Evolutionary conservation across 2,113 vertebrate genomes (phyloP).

Genomic region (zebrafish (Danio rerio)): DNA sequence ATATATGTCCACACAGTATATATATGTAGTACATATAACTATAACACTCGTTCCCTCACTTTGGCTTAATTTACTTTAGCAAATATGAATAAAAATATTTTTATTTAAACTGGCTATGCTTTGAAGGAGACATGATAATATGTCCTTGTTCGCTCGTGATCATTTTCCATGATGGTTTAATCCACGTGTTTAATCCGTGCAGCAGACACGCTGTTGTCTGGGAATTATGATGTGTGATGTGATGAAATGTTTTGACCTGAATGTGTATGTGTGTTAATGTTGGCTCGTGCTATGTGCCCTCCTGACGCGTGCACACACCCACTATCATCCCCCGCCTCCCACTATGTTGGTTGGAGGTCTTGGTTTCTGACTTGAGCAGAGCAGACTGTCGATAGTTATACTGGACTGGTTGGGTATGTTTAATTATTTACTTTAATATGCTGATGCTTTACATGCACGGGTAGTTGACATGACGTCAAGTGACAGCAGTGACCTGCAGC

Average conservation of each 20-base stretch:
- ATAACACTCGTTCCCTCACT: too few species aligned
- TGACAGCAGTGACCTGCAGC: not conserved
- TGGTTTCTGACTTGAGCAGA: slow-evolving; percentile 11
- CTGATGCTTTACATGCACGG: not conserved
- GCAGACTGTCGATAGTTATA: not conserved
- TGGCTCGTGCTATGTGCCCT: slow-evolving; percentile 14
- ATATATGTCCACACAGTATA: too few species aligned
- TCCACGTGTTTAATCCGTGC: not conserved
- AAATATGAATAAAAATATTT: not conserved
- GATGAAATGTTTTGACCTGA: not conserved
- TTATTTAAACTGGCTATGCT: too few species aligned
- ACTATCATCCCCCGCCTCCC: slow-evolving; percentile 34
- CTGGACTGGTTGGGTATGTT: not conserved
- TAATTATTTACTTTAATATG: not conserved
- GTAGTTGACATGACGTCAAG: not conserved
- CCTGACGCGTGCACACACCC: slow-evolving; percentile 40
- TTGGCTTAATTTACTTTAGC: too few species aligned
- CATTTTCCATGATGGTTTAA: not conserved
- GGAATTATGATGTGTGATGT: not conserved
- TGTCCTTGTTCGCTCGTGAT: not conserved
- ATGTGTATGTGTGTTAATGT: slow-evolving; percentile 22
- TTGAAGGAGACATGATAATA: not conserved
- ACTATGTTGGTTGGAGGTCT: not conserved
- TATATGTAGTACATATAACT: too few species aligned
- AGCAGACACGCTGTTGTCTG: slow-evolving; percentile 16